Conservation (phyloP, 2,797 vertebrate species). For the Phrynocephalus vlangalii region DNA sequence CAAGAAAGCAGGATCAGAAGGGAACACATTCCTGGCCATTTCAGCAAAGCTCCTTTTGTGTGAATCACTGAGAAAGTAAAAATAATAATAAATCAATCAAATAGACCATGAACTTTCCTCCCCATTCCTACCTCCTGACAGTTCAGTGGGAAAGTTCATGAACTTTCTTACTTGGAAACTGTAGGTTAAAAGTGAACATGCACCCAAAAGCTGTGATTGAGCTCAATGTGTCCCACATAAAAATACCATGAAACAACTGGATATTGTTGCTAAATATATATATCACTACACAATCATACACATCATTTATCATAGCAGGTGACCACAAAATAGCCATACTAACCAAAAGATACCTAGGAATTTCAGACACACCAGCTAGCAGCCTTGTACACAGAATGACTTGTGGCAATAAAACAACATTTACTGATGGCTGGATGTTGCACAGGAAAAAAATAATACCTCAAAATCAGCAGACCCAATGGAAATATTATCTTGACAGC, state of each 20-base stretch:
- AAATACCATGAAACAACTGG: constrained; percentile 23
- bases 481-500: background rate
- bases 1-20: no score
- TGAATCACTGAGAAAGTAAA: background rate
- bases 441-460: background rate
- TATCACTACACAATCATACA: constrained; percentile 25
- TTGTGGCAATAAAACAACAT: background rate
- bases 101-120: background rate
- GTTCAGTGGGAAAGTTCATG: background rate
- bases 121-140: background rate
- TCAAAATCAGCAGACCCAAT: background rate
- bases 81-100: background rate
- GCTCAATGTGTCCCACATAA: constrained; percentile 10
- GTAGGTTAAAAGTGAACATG: constrained; percentile 2
- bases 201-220: constrained; percentile 29
- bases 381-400: background rate
- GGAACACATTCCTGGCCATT: background rate
- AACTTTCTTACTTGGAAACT: constrained; percentile 14
- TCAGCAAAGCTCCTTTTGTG: background rate
- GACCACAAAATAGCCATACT: constrained; percentile 22
- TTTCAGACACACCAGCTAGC: background rate
- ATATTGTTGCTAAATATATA: constrained; percentile 33
- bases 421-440: background rate
- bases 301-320: constrained; percentile 25
- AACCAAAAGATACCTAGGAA: background rate